Percentiles rank a stretch among this genome's conserved stretches.
Evolutionary conservation across 2,888 invertebrate species (phyloP).

Genomic region (Nasonovia ribisnigri): DNA sequence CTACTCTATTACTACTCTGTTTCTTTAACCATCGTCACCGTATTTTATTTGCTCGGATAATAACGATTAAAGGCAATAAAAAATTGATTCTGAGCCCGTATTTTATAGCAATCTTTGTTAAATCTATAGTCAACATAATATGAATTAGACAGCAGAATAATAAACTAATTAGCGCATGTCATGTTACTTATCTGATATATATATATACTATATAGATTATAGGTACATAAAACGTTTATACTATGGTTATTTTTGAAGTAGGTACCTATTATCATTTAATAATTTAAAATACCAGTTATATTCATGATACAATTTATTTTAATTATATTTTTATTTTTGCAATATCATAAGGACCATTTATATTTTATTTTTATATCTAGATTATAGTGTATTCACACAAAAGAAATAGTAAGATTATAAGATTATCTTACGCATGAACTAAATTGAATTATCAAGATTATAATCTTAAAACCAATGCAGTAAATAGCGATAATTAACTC

Average conservation of each 20-base stretch:
- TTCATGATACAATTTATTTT: neutral
- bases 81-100: constrained; percentile 30
- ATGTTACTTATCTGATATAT: neutral
- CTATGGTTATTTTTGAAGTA: neutral
- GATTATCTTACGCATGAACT: neutral
- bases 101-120: neutral
- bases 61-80: neutral
- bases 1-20: neutral
- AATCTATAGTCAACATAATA: neutral
- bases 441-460: neutral
- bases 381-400: neutral
- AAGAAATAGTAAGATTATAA: neutral
- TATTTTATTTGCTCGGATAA: constrained; percentile 25
- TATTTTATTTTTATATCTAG: neutral
- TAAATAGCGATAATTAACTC: neutral
- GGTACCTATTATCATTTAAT: neutral
- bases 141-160: neutral
- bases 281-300: neutral
- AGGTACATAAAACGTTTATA: neutral
- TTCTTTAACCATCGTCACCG: neutral
- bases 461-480: neutral
- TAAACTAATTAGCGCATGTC: neutral
- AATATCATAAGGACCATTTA: neutral
- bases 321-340: neutral
- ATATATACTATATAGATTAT: too few relatives aligned